These are phyloP conservation scores for Ectemnius lituratus DNA, from an alignment of 2,888 invertebrate species.

Conservation along the genomic window DNA sequence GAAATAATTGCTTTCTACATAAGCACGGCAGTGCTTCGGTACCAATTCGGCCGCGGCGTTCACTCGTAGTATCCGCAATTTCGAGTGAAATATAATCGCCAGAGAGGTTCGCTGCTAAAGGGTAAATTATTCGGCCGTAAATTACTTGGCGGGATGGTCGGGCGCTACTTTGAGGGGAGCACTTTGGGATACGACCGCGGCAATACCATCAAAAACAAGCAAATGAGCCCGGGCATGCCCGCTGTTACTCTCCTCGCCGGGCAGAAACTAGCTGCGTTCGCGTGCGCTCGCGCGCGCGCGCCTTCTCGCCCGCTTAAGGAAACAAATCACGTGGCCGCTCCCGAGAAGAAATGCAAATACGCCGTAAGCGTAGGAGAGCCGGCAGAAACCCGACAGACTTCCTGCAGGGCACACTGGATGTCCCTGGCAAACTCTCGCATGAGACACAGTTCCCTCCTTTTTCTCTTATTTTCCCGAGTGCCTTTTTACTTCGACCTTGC, in stretches of 20 bases:
- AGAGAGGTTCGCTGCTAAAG: constrained; percentile 8
- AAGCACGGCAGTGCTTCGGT: not conserved
- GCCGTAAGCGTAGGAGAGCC: constrained; percentile 7
- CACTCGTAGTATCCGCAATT: constrained; percentile 7
- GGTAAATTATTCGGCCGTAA: constrained; percentile 17
- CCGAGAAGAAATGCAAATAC: constrained; percentile 45
- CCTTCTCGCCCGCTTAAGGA: constrained; percentile 18
- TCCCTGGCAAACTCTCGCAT: constrained; percentile 31
- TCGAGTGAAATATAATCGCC: constrained; percentile 11
- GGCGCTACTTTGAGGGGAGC: not conserved
- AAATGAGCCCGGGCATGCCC: constrained; percentile 2
- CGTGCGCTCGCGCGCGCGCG: not conserved
- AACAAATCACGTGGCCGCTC: constrained; percentile 39
- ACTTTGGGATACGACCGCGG: no score
- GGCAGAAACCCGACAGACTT: not conserved
- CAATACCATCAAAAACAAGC: constrained; percentile 6
- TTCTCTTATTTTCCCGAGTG: not conserved
- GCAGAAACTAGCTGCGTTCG: not conserved
- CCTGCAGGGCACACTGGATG: constrained; percentile 11
- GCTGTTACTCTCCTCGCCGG: not conserved
- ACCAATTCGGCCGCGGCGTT: not conserved
- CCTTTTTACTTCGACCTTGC: constrained; percentile 1
- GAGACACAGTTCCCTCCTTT: constrained; percentile 15
- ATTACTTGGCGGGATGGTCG: constrained; percentile 6
- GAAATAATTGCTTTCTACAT: not conserved